Base-by-base conservation (phyloP, 2,113 vertebrate genomes). In the Nesospiza acunhae region DNA sequence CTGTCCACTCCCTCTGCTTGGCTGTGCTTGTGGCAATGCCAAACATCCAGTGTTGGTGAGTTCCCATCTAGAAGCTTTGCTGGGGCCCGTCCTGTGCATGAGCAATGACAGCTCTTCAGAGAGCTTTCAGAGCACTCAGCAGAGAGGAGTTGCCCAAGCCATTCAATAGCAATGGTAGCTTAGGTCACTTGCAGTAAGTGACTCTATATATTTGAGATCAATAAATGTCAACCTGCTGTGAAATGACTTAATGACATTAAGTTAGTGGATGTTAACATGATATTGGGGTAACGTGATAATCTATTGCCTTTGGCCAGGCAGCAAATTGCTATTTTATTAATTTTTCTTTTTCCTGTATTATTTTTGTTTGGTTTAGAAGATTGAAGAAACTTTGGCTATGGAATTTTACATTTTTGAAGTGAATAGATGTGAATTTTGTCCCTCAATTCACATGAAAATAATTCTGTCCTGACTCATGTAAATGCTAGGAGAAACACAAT, bases 21-120 rank as follows among this genome's bases (percentile, higher is more conserved):
- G 7, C 63, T 60, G 27, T 59, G 81, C 66, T 49, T 18, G 35
- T 60, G 72, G 44, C 53, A 76, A 27, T 19, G 6, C 46, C 28
- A 33, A 50, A 31, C 17, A 4, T 18, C 26, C 27, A 50, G 1
- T 0, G 0, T 6, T n/a, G 67, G 58, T 4, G 3, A 47, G 26
- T 72, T 83, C 15, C 39, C 21, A 52, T 10, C 39, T 16, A 41
- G 66, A 85, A 78, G 52, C 46, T 66, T 75, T 41, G 31, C 41
- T 58, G 52, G 44, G 46, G 21, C 26, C 62, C 39, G 24, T 44
- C n/a, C 33, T 56, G 19, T 42, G 26, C 8, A 1, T 44, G 27
- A 60, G 69, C 39, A 70, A 27, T 23, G 39, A 22, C 2, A 4
- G n/a, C 7, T 50, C 41, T 73, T 83, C 72, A 82, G n/a, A 78